phyloP scores from a whole-genome alignment of 2,888 invertebrate species.

The Agrotis segetum region DNA sequence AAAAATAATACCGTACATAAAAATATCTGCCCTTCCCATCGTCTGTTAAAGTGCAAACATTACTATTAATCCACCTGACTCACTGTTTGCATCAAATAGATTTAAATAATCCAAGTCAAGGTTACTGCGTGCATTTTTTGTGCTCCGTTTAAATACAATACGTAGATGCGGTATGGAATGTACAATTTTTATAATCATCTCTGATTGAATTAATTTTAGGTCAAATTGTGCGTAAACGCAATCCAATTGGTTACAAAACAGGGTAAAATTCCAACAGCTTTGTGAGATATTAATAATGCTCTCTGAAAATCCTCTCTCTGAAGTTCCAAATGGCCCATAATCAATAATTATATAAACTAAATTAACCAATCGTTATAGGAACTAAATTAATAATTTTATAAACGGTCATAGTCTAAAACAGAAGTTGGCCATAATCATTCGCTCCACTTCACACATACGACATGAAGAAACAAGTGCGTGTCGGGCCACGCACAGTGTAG shows the following conservation, averaged over 20 bases:
- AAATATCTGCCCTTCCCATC: neutral
- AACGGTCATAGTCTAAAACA: neutral
- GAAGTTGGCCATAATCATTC: neutral
- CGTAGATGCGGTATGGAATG: neutral
- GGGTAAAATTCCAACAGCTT: too few species aligned
- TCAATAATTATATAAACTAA: too few species aligned
- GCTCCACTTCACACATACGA: neutral
- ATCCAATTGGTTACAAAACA: neutral
- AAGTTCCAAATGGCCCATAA: too few species aligned
- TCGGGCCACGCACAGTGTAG: too few species aligned
- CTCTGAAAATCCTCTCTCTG: too few species aligned
- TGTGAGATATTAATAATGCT: too few species aligned
- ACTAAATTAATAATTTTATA: too few species aligned
- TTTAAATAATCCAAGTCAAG: constrained; percentile 13
- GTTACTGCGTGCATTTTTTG: neutral
- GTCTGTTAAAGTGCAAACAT: neutral
- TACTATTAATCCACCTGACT: constrained; percentile 24
- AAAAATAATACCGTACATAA: neutral
- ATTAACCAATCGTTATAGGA: too few species aligned
- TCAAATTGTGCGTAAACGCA: neutral
- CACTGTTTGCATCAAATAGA: constrained; percentile 11
- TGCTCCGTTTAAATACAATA: neutral
- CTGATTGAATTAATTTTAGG: neutral
- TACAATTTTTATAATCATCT: too few species aligned
- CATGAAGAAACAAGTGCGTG: too few species aligned